Percentiles rank a stretch among this genome's conserved stretches.
Conservation (phyloP, 1,140 invertebrate species). For the Eurytemora carolleeae region DNA sequence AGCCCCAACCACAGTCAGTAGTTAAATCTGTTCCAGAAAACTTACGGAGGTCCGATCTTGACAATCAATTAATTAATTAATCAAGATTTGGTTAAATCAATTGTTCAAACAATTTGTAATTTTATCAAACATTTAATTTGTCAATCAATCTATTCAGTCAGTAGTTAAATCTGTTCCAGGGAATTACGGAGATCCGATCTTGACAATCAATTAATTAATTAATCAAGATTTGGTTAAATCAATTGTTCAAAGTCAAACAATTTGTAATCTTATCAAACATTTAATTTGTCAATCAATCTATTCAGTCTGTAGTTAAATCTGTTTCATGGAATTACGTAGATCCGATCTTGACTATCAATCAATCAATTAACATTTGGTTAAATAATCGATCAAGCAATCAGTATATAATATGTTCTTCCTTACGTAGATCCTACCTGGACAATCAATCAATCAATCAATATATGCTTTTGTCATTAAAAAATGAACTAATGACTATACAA, state of each 20-base stretch:
- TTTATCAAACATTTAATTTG: not conserved
- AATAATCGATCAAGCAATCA: too few species aligned
- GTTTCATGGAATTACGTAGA: not conserved
- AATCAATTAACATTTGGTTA: not conserved
- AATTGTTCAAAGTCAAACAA: not conserved
- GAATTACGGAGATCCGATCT: not conserved
- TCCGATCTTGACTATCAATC: not conserved
- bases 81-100: not conserved
- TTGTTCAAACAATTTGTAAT: not conserved
- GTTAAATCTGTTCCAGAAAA: conserved; percentile 52
- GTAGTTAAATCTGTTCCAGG: not conserved
- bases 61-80: not conserved
- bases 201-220: not conserved
- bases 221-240: not conserved
- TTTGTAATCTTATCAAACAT: not conserved
- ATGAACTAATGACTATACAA: too few species aligned
- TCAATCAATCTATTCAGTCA: not conserved
- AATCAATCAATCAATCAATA: too few species aligned
- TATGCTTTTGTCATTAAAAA: too few species aligned
- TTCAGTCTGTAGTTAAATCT: not conserved
- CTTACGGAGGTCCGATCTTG: conserved; percentile 20
- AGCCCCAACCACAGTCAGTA: conserved; percentile 68
- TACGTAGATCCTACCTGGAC: too few species aligned
- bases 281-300: not conserved
- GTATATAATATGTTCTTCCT: too few species aligned